phyloP scores from a whole-genome alignment of 1,140 invertebrate species.

The Zophobas atratus region DNA sequence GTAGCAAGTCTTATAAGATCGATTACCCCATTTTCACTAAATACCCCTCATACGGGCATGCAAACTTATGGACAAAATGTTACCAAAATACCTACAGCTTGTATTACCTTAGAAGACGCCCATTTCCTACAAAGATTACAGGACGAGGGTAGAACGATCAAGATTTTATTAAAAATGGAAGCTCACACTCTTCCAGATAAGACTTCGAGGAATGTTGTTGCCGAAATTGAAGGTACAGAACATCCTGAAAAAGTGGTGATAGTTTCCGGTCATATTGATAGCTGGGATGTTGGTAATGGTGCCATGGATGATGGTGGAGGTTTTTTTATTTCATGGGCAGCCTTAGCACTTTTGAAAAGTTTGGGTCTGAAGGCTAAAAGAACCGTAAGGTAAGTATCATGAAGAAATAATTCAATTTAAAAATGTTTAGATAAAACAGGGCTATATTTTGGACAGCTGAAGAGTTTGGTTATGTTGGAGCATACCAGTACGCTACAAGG shows the following conservation, averaged over 20 bases:
- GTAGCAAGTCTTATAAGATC: conserved; percentile 83
- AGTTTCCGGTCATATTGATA: conserved; percentile 89
- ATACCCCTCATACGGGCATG: conserved; percentile 80
- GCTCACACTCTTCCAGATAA: conserved; percentile 54
- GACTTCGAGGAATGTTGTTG: conserved; percentile 79
- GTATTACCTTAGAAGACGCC: conserved; percentile 87
- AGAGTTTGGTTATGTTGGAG: conserved; percentile 81
- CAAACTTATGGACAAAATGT: conserved; percentile 75
- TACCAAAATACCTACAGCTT: conserved; percentile 82
- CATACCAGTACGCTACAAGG: conserved; percentile 74
- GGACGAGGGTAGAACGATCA: conserved; percentile 67
- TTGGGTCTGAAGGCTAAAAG: conserved; percentile 79
- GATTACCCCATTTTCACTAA: conserved; percentile 82
- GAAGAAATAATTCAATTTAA: not conserved
- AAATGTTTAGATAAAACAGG: conserved; percentile 68
- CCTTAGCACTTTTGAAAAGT: conserved; percentile 78
- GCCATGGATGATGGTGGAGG: conserved; percentile 92
- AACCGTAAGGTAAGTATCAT: conserved; percentile 74
- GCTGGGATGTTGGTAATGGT: conserved; percentile 92
- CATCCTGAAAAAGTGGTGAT: conserved; percentile 79
- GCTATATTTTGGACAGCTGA: conserved; percentile 88
- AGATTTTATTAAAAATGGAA: conserved; percentile 68
- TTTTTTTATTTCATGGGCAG: conserved; percentile 85
- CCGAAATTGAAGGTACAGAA: conserved; percentile 77
- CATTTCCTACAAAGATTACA: conserved; percentile 79